A percentile compares a stretch with the other conserved stretches of the same genome.
These are phyloP conservation scores for Leucopsar rothschildi DNA, from an alignment of 2,113 vertebrate species.

Conservation along the genomic window DNA sequence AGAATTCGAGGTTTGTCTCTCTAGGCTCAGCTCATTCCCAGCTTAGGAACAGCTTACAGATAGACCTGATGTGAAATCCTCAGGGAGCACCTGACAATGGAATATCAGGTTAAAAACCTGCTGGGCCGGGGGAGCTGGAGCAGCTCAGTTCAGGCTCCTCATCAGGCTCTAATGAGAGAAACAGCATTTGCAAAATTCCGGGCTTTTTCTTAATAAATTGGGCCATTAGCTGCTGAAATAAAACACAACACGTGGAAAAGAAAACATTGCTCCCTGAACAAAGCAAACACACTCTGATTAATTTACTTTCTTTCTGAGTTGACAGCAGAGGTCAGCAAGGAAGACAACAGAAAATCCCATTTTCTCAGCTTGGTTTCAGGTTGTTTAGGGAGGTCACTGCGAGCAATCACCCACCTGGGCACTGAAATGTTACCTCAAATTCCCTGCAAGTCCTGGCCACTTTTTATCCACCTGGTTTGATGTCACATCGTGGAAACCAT, in stretches of 20 bases:
- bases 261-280: neutral
- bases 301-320: neutral
- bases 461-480: neutral
- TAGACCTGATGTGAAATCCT: neutral
- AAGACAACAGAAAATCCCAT: constrained; percentile 10
- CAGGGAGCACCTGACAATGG: fast-evolving
- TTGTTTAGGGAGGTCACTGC: neutral
- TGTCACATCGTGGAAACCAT: constrained; percentile 17
- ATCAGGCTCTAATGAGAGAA: fast-evolving
- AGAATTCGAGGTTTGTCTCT: neutral
- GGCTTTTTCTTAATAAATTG: neutral
- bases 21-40: neutral
- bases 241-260: neutral
- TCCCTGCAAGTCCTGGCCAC: constrained; percentile 12
- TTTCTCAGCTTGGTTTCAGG: neutral
- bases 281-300: neutral
- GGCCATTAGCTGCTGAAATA: neutral
- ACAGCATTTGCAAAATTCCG: neutral
- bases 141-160: neutral
- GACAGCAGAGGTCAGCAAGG: neutral
- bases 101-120: neutral
- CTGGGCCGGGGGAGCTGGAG: neutral
- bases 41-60: neutral
- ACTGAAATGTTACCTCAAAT: neutral
- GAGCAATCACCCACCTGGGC: neutral